Base-by-base conservation (phyloP, 2,113 vertebrate species). In the Rhadina sibilatrix region DNA sequence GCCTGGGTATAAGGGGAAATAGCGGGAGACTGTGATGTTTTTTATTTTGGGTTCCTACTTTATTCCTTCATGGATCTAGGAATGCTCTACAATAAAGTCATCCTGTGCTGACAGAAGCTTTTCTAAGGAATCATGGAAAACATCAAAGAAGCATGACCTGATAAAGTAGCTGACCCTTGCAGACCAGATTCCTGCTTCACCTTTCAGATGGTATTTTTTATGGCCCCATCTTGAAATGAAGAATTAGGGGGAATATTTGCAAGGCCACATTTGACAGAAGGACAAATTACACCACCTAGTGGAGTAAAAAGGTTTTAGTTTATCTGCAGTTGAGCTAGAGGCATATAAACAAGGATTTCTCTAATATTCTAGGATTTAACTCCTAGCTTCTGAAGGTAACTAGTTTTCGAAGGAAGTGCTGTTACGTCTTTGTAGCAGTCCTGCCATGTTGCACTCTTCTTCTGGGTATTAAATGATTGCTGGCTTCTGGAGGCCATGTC, bases 211-310 rank as follows among this genome's bases (percentile, higher is more conserved):
- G 2, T 64, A 14, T 49, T 71, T 83, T 76, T 87, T 76, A 53
- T 72, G 50, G 38, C 16, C 8, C 8, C 70, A 35, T 44, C 28
- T 54, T 76, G 61, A 89, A 40, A 40, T 57, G 61, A 87, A 87
- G 30, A 60, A 25, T 79, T 56, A 16, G 22, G 65, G 27, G 30
- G 31, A 42, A 33, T 68, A 74, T 31, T 66, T 90, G 14, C 53
- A 50, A 80, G 31, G 30, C 19, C 31, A 21, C 31, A 7, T 56
- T 66, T 63, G 52, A 30, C 76, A 89, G 64, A 78, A 89, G 68
- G 90, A 79, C 46, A 87, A 54, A 85, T 83, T 31, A 91, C 94
- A 68, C 96, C 92, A 89, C 74, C 94, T 97, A 94, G 96, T 96
- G 93, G 92, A 84, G 38, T 76, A 53, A 60, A 77, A 82, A 57